A percentile compares a stretch with the other conserved stretches of the same genome.
These are phyloP conservation scores for Calliphora vicina DNA, from an alignment of 1,140 invertebrate species.

Conservation along the genomic window DNA sequence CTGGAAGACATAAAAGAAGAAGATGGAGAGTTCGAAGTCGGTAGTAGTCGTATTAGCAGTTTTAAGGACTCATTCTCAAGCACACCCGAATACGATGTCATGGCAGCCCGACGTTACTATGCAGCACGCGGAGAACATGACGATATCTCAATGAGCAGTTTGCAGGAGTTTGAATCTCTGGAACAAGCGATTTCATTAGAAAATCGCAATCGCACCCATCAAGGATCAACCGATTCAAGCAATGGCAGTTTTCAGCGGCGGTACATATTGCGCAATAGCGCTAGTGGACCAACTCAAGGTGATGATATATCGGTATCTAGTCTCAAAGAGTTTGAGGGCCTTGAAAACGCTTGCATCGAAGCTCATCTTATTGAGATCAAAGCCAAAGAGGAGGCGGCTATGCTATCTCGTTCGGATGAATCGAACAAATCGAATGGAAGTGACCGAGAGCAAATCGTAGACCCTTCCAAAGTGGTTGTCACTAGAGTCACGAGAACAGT, in stretches of 20 bases:
- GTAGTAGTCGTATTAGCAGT: constrained; percentile 79
- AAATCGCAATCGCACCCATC: constrained; percentile 70
- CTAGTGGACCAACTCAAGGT: constrained; percentile 69
- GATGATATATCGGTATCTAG: constrained; percentile 93
- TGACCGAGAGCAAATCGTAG: constrained; percentile 62
- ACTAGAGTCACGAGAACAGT: constrained; percentile 58
- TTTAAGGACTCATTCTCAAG: constrained; percentile 79
- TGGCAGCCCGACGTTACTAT: constrained; percentile 81
- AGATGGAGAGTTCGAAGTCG: constrained; percentile 84
- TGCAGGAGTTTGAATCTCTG: constrained; percentile 93
- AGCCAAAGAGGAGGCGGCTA: constrained; percentile 85
- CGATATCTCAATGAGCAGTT: constrained; percentile 87
- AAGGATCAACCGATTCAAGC: constrained; percentile 77
- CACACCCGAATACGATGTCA: constrained; percentile 85
- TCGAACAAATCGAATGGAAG: constrained; percentile 67
- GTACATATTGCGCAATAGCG: constrained; percentile 69
- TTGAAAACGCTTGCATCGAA: constrained; percentile 88
- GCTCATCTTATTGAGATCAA: constrained; percentile 82
- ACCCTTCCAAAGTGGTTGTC: constrained; percentile 47
- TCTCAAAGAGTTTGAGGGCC: constrained; percentile 91
- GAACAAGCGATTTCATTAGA: constrained; percentile 81
- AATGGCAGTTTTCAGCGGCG: constrained; percentile 78
- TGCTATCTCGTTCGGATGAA: constrained; percentile 72
- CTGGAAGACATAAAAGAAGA: constrained; percentile 92
- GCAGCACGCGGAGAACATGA: constrained; percentile 84